Evolutionary conservation across 2,797 vertebrate genomes (phyloP), one percentile per base, ranked within the genome.

Genomic region (Poeciliopsis gracilis): DNA sequence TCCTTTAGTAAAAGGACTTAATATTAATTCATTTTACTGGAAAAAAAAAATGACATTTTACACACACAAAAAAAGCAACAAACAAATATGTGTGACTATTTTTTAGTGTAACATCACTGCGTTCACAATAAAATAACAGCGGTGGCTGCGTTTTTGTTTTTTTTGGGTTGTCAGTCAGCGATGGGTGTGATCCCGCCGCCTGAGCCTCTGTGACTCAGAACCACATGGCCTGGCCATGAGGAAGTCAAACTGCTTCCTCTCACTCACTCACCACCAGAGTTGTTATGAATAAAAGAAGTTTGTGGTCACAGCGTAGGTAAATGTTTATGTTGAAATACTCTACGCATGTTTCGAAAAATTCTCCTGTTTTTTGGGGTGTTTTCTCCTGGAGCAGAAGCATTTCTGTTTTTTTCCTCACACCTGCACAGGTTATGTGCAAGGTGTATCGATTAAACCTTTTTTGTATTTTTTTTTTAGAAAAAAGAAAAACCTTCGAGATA

Each of bases 161-260:
- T 55, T 55, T 55, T 55, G 25, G 28, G 80, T 41, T 70, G 77
- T 88, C 88, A 77, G 75, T 91, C 91, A 87, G 77, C 55, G 0
- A 8, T 18, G 84, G 79, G 82, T 73, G 83, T 87, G 82, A 88
- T 66, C 75, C 30, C 77, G 72, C 75, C 1, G 81, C 88, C 91
- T 90, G 88, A 76, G 69, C 53, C 59, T 79, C 76, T 10, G 72
- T 95, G 94, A 95, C 77, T 95, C 94, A 95, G 83, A 84, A 0
- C 28, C 93, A 85, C 92, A 93, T 89, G 93, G 88, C 84, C 66
- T 46, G 82, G 63, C 69, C 81, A 85, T 78, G 91, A 91, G 93
- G 94, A 95, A 95, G 93, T 91, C 61, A 10, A 75, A 76, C 38
- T 30, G 53, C 86, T 94, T 95, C 95, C 94, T 88, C 84, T 90